Conservation (phyloP, 2,113 vertebrate genomes). For the Pantherophis guttatus region DNA sequence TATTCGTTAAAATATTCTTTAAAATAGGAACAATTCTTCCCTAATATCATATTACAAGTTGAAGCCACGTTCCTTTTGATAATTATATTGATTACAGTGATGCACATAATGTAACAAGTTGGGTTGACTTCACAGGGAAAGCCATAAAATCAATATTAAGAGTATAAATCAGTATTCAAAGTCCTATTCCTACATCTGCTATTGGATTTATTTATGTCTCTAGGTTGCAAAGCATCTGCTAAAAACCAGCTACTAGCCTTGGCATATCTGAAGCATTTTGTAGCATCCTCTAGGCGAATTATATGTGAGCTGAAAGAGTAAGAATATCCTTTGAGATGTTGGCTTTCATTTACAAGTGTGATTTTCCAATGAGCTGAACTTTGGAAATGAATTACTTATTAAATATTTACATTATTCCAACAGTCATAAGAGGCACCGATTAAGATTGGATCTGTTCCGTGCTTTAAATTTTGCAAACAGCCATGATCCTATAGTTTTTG, state of each 20-base stretch:
- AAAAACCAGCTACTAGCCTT: neutral
- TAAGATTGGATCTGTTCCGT: neutral
- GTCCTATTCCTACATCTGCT: neutral
- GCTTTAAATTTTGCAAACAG: conserved; percentile 6
- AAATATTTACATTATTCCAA: conserved; percentile 26
- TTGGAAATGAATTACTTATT: conserved; percentile 8
- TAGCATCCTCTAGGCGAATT: neutral
- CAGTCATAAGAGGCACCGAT: neutral
- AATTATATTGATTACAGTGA: neutral
- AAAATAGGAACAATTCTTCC: conserved; percentile 13
- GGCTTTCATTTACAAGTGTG: conserved; percentile 12
- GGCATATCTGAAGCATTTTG: neutral
- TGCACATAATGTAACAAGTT: neutral
- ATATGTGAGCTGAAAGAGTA: neutral
- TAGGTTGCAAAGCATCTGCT: neutral
- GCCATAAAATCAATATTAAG: conserved; percentile 25
- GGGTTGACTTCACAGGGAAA: conserved; percentile 9
- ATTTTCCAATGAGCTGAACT: conserved; percentile 10
- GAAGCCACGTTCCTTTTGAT: neutral
- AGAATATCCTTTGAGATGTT: neutral
- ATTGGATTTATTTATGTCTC: neutral
- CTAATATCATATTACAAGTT: neutral
- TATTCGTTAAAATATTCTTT: neutral
- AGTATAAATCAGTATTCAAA: neutral
- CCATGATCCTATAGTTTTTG: neutral